Percentiles rank a stretch among this genome's conserved stretches.
Evolutionary conservation across 23 tunicate genomes (phyloP).

Genomic region (Corella eumyota): DNA sequence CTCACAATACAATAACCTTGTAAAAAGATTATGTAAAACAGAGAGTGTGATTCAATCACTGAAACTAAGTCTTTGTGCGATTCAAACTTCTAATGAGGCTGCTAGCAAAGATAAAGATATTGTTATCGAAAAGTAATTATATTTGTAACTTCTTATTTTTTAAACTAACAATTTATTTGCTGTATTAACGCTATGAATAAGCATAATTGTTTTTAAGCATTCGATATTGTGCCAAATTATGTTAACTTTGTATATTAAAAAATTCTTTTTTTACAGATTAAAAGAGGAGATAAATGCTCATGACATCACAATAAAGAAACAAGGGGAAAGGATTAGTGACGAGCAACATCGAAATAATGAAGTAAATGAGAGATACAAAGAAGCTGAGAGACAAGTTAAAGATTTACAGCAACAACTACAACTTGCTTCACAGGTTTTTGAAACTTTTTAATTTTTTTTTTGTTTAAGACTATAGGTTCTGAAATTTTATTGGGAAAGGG

Average conservation of each 20-base stretch:
- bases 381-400: constrained; percentile 72
- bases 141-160: constrained; percentile 1
- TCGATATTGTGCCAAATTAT: too few relatives aligned
- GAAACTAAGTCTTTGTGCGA: constrained; percentile 43
- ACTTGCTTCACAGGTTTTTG: constrained; percentile 2
- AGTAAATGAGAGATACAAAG: constrained; percentile 45
- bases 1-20: constrained; percentile 50
- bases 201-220: too few relatives aligned
- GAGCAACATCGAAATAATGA: constrained; percentile 31
- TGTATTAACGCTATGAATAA: neutral
- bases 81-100: constrained; percentile 49
- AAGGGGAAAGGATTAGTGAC: constrained; percentile 16
- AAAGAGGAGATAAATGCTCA: constrained; percentile 52
- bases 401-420: constrained; percentile 32
- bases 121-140: constrained; percentile 67
- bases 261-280: constrained; percentile 42
- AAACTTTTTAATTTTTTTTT: neutral
- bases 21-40: constrained; percentile 58
- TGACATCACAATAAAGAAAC: constrained; percentile 25
- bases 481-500: too few relatives aligned
- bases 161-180: neutral
- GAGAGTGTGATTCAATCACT: constrained; percentile 76
- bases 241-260: too few relatives aligned
- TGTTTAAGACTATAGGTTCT: neutral
- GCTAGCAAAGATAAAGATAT: constrained; percentile 46